Percentiles rank a stretch among this genome's conserved stretches.
These are phyloP conservation scores for Taeniopygia guttata DNA, from an alignment of 2,797 vertebrate species.

Conservation along the genomic window DNA sequence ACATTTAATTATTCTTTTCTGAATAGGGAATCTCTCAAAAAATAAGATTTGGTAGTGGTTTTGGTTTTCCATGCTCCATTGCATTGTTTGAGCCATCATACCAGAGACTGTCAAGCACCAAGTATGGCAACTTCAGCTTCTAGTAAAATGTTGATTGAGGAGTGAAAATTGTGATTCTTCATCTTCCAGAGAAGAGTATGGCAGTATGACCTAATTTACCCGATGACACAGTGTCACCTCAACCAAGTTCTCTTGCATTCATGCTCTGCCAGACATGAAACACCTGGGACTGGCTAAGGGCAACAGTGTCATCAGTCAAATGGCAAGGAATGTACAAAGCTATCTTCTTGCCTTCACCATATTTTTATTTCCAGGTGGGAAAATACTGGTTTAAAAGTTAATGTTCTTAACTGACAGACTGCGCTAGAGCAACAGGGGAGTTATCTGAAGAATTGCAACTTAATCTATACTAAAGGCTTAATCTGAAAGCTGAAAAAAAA, in stretches of 20 bases:
- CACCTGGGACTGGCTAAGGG: neutral
- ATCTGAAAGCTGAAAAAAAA: neutral
- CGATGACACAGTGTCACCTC: rapidly evolving
- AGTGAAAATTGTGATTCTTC: neutral
- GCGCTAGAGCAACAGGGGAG: neutral
- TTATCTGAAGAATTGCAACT: neutral
- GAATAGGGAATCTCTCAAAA: neutral
- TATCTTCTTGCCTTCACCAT: neutral
- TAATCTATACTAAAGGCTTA: neutral
- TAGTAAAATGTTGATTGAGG: neutral
- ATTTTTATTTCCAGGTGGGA: neutral
- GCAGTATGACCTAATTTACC: neutral
- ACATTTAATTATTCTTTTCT: neutral
- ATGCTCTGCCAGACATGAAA: neutral
- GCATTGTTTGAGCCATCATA: neutral
- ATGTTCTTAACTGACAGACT: neutral
- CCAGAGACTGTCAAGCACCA: neutral
- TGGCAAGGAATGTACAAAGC: neutral
- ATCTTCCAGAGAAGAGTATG: neutral
- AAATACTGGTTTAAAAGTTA: neutral
- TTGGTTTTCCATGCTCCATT: neutral
- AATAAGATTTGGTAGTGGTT: neutral
- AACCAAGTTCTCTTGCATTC: neutral
- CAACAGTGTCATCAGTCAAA: neutral
- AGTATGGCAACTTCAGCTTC: neutral